Percentiles rank a stretch among this genome's conserved stretches.
phyloP scores from a whole-genome alignment of 2,888 invertebrate genomes.

The Xylocampa areola region DNA sequence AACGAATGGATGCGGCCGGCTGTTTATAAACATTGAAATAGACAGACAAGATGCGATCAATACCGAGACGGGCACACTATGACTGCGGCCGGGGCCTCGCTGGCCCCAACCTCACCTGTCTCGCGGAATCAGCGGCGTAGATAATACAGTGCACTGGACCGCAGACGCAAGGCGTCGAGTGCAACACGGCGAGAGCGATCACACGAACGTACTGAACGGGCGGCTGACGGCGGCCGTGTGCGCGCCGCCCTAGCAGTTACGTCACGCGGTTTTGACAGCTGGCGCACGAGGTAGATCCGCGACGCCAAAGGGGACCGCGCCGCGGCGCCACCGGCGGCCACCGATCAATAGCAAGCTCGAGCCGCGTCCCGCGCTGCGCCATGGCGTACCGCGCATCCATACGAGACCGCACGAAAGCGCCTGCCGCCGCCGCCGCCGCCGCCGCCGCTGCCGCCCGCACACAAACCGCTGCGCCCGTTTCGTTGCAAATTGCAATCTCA shows the following conservation, averaged over 20 bases:
- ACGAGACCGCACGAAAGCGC: conserved; percentile 31
- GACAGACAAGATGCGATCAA: conserved; percentile 79
- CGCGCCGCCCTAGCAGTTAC: conserved; percentile 80
- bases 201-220: conserved; percentile 76
- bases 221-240: conserved; percentile 82
- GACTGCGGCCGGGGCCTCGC: conserved; percentile 74
- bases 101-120: conserved; percentile 79
- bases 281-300: conserved; percentile 62
- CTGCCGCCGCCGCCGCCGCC: conserved; percentile 1
- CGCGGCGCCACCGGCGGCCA: conserved; percentile 73
- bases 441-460: conserved; percentile 7
- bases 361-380: conserved; percentile 50
- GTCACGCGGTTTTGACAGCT: conserved; percentile 83
- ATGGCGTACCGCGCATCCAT: conserved; percentile 46
- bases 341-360: conserved; percentile 66
- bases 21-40: conserved; percentile 88
- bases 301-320: conserved; percentile 57
- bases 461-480: no score
- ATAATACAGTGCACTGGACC: conserved; percentile 67
- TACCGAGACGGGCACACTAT: conserved; percentile 72
- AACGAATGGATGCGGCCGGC: conserved; percentile 80
- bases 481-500: no score
- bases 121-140: conserved; percentile 70
- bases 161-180: conserved; percentile 66
- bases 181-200: conserved; percentile 66